phyloP scores from a whole-genome alignment of 37 sponge, comb jelly and placozoan species.

The Petrosia ficiformis region DNA sequence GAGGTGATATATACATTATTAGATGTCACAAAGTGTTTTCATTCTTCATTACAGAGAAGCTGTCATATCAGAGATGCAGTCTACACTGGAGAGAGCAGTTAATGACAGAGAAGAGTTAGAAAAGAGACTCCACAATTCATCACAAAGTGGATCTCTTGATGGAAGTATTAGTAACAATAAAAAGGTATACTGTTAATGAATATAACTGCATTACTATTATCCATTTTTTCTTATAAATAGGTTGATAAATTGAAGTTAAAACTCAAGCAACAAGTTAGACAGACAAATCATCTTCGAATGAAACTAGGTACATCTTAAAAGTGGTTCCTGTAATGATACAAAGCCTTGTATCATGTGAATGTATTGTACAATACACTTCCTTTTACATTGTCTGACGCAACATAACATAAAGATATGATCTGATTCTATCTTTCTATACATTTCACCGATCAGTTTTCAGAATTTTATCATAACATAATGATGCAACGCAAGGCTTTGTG shows the following conservation, averaged over 20 bases:
- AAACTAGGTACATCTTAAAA: constrained; percentile 46
- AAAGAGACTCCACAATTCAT: no score
- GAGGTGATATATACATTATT: not conserved
- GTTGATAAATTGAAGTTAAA: constrained; percentile 5
- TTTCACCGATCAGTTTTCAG: no score
- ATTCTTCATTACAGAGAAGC: not conserved
- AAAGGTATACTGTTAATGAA: not conserved
- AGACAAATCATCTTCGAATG: constrained; percentile 52
- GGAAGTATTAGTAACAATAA: not conserved
- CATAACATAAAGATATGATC: no score
- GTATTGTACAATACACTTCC: no score
- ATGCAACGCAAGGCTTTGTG: no score
- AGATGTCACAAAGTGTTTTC: not conserved
- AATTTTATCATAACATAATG: no score
- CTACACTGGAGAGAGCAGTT: not conserved
- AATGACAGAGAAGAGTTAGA: not conserved
- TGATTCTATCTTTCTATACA: no score
- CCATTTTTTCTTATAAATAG: not conserved
- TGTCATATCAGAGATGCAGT: not conserved
- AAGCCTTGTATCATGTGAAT: no score
- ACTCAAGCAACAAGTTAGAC: constrained; percentile 17
- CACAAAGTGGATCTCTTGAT: no score
- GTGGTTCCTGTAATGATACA: no score
- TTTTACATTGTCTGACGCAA: no score
- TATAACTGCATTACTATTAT: not conserved